These are phyloP conservation scores for Philaethria dido DNA, from an alignment of 2,888 invertebrate genomes.

Conservation along the genomic window DNA sequence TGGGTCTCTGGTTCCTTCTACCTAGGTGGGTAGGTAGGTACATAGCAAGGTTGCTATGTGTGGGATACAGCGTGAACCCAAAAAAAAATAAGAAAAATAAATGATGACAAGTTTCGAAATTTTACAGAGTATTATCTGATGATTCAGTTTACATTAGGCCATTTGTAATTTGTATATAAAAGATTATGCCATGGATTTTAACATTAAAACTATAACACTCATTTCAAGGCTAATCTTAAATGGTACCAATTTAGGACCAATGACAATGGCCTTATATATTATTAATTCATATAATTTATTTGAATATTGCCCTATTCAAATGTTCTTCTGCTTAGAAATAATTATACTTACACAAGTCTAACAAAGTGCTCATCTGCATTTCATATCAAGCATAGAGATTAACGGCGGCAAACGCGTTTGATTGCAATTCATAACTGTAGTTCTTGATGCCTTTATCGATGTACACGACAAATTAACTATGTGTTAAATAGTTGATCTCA, in stretches of 20 bases:
- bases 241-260: background rate
- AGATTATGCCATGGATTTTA: background rate
- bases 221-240: background rate
- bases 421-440: constrained; percentile 25
- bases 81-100: too few relatives aligned
- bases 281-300: too few relatives aligned
- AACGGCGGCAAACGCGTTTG: constrained; percentile 9
- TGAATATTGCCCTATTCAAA: constrained; percentile 6
- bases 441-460: constrained; percentile 26
- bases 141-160: too few relatives aligned
- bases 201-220: background rate
- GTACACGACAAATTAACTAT: constrained; percentile 18
- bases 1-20: too few relatives aligned
- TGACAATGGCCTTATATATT: background rate
- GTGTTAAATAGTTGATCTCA: too few relatives aligned
- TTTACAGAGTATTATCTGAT: too few relatives aligned
- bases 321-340: background rate
- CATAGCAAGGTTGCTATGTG: too few relatives aligned
- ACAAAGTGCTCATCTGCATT: constrained; percentile 21
- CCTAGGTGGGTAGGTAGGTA: too few relatives aligned
- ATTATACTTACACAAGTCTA: constrained; percentile 1
- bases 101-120: too few relatives aligned
- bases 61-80: too few relatives aligned
- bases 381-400: constrained; percentile 6
- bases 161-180: too few relatives aligned